These are phyloP conservation scores for Chloebia gouldiae DNA, from an alignment of 2,113 vertebrate genomes.

Conservation along the genomic window DNA sequence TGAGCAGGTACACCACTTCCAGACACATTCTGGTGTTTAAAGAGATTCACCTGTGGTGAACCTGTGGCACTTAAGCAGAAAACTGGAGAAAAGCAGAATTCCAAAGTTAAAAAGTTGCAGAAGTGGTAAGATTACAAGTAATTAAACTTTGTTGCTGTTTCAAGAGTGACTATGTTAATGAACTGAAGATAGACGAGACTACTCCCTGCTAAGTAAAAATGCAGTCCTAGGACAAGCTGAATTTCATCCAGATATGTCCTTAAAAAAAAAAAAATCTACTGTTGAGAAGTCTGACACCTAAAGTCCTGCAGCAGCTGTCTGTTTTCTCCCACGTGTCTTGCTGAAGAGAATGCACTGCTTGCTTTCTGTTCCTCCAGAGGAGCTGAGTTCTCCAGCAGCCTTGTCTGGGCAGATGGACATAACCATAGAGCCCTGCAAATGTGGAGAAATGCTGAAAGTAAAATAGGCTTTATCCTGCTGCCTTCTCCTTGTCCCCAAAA, in stretches of 20 bases:
- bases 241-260: background rate
- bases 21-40: background rate
- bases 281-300: background rate
- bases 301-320: background rate
- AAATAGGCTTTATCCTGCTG: conserved; percentile 39
- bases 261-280: background rate
- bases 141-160: background rate
- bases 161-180: background rate
- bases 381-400: background rate
- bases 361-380: background rate
- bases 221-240: background rate
- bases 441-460: conserved; percentile 33
- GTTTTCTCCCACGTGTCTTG: background rate
- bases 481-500: conserved; percentile 41
- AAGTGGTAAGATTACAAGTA: background rate
- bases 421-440: background rate
- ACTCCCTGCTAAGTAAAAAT: background rate
- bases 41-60: background rate
- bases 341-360: background rate
- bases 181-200: background rate
- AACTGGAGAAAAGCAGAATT: background rate
- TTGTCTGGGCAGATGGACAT: background rate
- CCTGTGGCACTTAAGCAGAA: background rate
- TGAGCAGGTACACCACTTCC: background rate
- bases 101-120: background rate